These are phyloP conservation scores for Paralvinella palmiformis DNA, from an alignment of 1,140 invertebrate genomes.

Conservation along the genomic window DNA sequence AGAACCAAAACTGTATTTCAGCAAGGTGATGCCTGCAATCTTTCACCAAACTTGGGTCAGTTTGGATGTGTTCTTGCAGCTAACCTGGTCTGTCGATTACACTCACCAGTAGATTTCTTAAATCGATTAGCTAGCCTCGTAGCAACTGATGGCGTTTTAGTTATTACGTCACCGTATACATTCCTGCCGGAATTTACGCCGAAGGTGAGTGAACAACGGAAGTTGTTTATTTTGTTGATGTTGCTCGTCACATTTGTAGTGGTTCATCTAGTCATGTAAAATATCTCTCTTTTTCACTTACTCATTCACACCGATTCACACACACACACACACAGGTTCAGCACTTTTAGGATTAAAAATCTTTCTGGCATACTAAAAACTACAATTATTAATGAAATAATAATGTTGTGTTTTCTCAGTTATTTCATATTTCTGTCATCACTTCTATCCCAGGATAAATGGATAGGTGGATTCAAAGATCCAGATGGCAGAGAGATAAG, in stretches of 20 bases:
- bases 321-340: too few species aligned
- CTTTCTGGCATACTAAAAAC: too few species aligned
- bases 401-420: slow-evolving; percentile 1
- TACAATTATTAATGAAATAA: too few species aligned
- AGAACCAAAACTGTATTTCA: slow-evolving; percentile 30
- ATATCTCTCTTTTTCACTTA: too few species aligned
- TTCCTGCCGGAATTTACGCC: slow-evolving; percentile 44
- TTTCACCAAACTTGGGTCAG: slow-evolving; percentile 37
- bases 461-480: slow-evolving; percentile 41
- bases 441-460: slow-evolving; percentile 34
- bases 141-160: slow-evolving; percentile 39
- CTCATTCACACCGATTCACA: too few species aligned
- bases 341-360: too few species aligned
- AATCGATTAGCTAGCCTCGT: slow-evolving; percentile 33
- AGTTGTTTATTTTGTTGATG: too few species aligned
- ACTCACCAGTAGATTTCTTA: slow-evolving; percentile 41
- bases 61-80: slow-evolving; percentile 48
- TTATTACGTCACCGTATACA: slow-evolving; percentile 48
- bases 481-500: slow-evolving; percentile 29
- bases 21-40: slow-evolving; percentile 48
- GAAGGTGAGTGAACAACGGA: slow-evolving; percentile 31
- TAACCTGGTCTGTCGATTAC: slow-evolving; percentile 47
- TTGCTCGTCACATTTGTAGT: too few species aligned
- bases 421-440: neutral
- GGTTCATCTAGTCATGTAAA: too few species aligned